phyloP scores from a whole-genome alignment of 1,140 invertebrate genomes.

The Leptinotarsa texana region DNA sequence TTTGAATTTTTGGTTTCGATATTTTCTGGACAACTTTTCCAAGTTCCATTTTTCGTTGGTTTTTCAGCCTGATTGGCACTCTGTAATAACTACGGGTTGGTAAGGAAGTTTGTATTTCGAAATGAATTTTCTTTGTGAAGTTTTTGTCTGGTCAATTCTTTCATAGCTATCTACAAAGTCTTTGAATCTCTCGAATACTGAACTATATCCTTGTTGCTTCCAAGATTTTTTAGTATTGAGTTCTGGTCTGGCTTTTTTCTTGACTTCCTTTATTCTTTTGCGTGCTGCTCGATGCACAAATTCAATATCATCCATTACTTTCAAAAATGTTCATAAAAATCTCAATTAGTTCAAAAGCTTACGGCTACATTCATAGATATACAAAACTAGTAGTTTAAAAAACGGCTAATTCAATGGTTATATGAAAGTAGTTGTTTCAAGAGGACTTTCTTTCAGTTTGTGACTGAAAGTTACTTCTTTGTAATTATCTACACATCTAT shows the following conservation, averaged over 20 bases:
- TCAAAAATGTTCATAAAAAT: background rate
- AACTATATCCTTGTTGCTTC: conserved; percentile 76
- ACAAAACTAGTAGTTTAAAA: too few species aligned
- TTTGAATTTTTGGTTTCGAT: conserved; percentile 99
- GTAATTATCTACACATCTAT: too few species aligned
- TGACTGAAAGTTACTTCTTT: too few species aligned
- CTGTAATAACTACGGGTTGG: conserved; percentile 89
- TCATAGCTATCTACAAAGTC: conserved; percentile 83
- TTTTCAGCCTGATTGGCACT: conserved; percentile 84
- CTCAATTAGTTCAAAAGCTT: too few species aligned
- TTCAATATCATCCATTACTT: conserved; percentile 50
- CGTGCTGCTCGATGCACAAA: conserved; percentile 76
- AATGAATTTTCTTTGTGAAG: conserved; percentile 82
- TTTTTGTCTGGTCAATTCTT: conserved; percentile 75
- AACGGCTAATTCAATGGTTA: too few species aligned
- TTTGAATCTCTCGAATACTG: conserved; percentile 78
- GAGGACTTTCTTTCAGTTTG: too few species aligned
- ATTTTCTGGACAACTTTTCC: conserved; percentile 91
- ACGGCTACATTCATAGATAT: too few species aligned
- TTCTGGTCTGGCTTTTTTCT: conserved; percentile 89
- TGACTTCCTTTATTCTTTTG: conserved; percentile 85
- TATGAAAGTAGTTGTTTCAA: too few species aligned
- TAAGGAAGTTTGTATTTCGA: conserved; percentile 90
- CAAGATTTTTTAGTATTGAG: conserved; percentile 80
- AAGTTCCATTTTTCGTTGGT: conserved; percentile 92